A percentile compares a stretch with the other conserved stretches of the same genome.
These are phyloP conservation scores for Hyalella azteca DNA, from an alignment of 2,888 invertebrate genomes.

Conservation along the genomic window DNA sequence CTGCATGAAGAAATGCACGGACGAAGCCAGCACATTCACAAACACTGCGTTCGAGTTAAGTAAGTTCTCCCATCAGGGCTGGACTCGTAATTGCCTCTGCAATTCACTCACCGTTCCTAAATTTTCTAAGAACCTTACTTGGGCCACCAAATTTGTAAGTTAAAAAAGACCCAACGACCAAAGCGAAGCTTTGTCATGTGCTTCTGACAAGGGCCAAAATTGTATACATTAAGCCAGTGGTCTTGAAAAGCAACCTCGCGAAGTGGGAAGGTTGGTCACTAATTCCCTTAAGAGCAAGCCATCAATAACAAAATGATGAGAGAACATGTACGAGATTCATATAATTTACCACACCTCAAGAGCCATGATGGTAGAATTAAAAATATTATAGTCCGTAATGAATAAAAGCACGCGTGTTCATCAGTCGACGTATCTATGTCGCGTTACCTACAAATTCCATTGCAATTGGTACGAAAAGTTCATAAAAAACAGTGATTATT, in stretches of 20 bases:
- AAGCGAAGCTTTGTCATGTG: not conserved
- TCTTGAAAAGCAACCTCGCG: not conserved
- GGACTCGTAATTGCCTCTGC: not conserved
- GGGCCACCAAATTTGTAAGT: not conserved
- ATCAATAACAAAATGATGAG: conserved; percentile 4
- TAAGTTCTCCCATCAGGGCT: not conserved
- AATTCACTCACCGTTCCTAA: not conserved
- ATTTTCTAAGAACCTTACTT: conserved; percentile 3
- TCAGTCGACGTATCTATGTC: no score
- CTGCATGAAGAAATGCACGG: no score
- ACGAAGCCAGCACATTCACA: no score
- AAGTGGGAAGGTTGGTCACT: not conserved
- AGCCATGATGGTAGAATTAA: no score
- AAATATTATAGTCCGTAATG: no score
- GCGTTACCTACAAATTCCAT: no score
- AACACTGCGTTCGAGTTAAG: not conserved
- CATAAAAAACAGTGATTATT: no score
- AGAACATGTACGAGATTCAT: no score
- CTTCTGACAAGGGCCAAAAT: not conserved
- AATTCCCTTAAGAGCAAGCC: not conserved
- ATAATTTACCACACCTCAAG: no score
- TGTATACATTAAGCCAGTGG: not conserved
- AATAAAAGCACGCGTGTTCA: no score
- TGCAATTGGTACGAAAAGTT: no score
- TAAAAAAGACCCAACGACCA: not conserved